A percentile compares a stretch with the other conserved stretches of the same genome.
phyloP scores from a whole-genome alignment of 2,888 invertebrate species.

The Lasioglossum morio region DNA sequence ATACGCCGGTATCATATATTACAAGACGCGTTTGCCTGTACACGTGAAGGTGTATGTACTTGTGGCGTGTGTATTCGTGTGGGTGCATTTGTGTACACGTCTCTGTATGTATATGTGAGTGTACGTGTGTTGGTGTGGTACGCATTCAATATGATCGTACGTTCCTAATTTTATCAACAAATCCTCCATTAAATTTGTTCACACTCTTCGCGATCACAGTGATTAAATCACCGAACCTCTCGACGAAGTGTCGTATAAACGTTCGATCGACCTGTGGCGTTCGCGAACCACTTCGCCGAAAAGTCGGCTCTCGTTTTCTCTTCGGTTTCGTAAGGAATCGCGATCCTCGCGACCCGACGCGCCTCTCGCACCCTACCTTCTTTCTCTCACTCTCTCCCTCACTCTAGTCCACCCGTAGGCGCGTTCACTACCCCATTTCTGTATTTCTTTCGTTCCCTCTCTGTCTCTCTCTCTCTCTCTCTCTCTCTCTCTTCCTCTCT shows the following conservation, averaged over 20 bases:
- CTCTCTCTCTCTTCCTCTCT: background rate
- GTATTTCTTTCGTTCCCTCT: background rate
- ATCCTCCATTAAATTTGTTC: conserved; percentile 66
- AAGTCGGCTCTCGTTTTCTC: conserved; percentile 7
- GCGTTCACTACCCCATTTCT: background rate
- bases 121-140: conserved; percentile 9
- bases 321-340: background rate
- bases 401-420: background rate
- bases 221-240: conserved; percentile 54
- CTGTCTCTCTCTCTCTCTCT: too few species aligned
- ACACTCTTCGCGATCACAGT: conserved; percentile 71
- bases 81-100: conserved; percentile 11
- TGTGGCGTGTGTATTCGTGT: background rate
- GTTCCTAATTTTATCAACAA: conserved; percentile 50
- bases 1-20: conserved; percentile 68
- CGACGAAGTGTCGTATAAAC: conserved; percentile 41
- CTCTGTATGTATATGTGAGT: background rate
- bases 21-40: conserved; percentile 59
- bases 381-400: background rate
- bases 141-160: conserved; percentile 42
- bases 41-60: background rate
- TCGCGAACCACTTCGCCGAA: conserved; percentile 37
- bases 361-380: background rate
- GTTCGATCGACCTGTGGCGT: conserved; percentile 43
- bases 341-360: background rate